phyloP scores from a whole-genome alignment of 1,140 invertebrate species.

The Rhyzopertha dominica region DNA sequence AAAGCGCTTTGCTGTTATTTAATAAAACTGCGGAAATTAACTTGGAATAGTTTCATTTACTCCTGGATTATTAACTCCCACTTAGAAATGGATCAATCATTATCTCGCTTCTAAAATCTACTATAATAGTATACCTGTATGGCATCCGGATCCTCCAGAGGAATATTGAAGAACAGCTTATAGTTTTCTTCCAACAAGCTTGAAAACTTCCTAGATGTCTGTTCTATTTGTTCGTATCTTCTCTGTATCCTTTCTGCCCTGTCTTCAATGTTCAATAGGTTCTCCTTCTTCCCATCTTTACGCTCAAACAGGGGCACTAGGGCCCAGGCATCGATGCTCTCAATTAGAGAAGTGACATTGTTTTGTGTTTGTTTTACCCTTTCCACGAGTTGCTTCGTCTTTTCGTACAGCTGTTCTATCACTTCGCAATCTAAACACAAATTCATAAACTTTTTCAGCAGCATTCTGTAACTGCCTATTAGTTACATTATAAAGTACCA shows the following conservation, averaged over 20 bases:
- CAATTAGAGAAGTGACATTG: slow-evolving; percentile 54
- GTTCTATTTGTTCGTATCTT: slow-evolving; percentile 55
- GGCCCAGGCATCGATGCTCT: slow-evolving; percentile 63
- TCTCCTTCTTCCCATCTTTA: slow-evolving; percentile 56
- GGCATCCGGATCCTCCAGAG: slow-evolving; percentile 34
- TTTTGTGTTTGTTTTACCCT: slow-evolving; percentile 62
- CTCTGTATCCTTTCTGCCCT: slow-evolving; percentile 49
- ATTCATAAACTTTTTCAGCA: slow-evolving; percentile 8
- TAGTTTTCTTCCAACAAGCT: slow-evolving; percentile 60
- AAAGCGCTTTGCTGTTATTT: too few relatives aligned
- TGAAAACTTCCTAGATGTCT: slow-evolving; percentile 53
- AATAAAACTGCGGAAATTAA: too few relatives aligned
- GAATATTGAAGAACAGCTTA: slow-evolving; percentile 53
- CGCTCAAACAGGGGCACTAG: slow-evolving; percentile 63
- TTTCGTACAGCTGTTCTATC: slow-evolving; percentile 26
- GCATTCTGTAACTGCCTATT: slow-evolving; percentile 5
- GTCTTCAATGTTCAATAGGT: slow-evolving; percentile 57
- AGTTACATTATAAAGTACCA: too few relatives aligned
- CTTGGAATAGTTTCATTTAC: too few relatives aligned
- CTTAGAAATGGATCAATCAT: not conserved
- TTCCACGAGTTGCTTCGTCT: slow-evolving; percentile 55
- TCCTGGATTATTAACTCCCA: too few relatives aligned
- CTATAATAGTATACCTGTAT: slow-evolving; percentile 21
- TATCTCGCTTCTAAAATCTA: not conserved
- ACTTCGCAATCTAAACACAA: slow-evolving; percentile 30